phyloP scores from a whole-genome alignment of 2,888 invertebrate genomes.

The Pycnomerus fuliginosus region DNA sequence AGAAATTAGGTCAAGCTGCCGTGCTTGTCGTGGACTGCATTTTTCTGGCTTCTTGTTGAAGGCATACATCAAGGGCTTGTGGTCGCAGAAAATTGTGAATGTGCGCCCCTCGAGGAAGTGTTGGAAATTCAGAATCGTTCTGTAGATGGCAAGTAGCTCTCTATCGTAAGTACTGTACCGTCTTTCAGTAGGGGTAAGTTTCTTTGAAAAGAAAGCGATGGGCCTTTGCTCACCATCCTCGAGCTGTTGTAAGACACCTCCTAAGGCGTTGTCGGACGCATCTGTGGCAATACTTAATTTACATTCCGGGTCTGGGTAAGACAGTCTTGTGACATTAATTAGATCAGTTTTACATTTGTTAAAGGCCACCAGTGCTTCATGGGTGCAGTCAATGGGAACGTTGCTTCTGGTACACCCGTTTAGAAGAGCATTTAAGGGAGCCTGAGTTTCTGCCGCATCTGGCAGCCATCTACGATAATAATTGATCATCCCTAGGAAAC shows the following conservation, averaged over 20 bases:
- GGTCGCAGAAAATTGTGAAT: constrained; percentile 38
- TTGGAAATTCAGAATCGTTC: constrained; percentile 29
- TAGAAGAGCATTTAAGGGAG: constrained; percentile 38
- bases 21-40: constrained; percentile 39
- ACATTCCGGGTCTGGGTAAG: constrained; percentile 11
- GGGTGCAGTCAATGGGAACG: background rate
- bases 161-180: constrained; percentile 42
- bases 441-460: constrained; percentile 36
- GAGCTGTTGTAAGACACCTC: too few species aligned
- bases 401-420: constrained; percentile 35
- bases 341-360: constrained; percentile 13
- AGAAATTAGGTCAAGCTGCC: constrained; percentile 40
- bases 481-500: too few species aligned
- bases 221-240: constrained; percentile 36
- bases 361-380: constrained; percentile 13
- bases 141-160: constrained; percentile 17
- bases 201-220: constrained; percentile 45
- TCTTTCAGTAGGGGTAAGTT: constrained; percentile 38
- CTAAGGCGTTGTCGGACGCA: constrained; percentile 34
- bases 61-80: constrained; percentile 43
- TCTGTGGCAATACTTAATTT: constrained; percentile 2
- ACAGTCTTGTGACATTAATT: constrained; percentile 13
- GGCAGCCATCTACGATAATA: too few species aligned
- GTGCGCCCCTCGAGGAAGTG: constrained; percentile 10
- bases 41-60: constrained; percentile 38